Evolutionary conservation across 1,140 invertebrate genomes (phyloP).

Genomic region (Drosophila ercepeae): DNA sequence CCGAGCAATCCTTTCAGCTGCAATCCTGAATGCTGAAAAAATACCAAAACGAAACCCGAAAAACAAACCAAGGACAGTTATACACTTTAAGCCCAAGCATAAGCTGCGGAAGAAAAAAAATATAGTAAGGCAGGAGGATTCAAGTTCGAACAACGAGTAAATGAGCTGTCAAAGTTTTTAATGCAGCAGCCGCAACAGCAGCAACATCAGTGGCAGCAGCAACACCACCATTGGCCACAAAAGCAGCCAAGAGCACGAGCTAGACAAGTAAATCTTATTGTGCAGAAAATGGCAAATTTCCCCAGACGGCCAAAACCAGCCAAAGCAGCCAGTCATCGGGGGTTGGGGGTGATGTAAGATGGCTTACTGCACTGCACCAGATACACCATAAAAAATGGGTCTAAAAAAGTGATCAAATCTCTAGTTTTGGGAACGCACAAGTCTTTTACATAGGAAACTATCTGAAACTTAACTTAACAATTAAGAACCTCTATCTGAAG

Average conservation of each 20-base stretch:
- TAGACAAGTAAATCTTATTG: slow-evolving; percentile 82
- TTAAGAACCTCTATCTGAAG: too few species aligned
- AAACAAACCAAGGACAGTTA: slow-evolving; percentile 62
- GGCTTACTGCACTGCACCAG: slow-evolving; percentile 43
- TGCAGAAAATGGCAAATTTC: slow-evolving; percentile 82
- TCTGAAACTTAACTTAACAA: too few species aligned
- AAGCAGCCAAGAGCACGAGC: slow-evolving; percentile 76
- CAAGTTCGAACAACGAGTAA: slow-evolving; percentile 81
- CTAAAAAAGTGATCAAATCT: neutral
- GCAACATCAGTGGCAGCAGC: slow-evolving; percentile 23
- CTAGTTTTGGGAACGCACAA: too few species aligned
- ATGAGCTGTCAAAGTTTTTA: slow-evolving; percentile 82
- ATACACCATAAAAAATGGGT: slow-evolving; percentile 16
- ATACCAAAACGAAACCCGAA: slow-evolving; percentile 14
- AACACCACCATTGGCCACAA: slow-evolving; percentile 46
- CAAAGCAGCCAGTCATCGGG: slow-evolving; percentile 39
- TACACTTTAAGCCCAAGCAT: slow-evolving; percentile 74
- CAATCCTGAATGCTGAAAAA: slow-evolving; percentile 25
- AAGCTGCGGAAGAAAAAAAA: slow-evolving; percentile 26
- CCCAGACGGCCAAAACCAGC: slow-evolving; percentile 76
- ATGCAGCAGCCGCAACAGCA: slow-evolving; percentile 60
- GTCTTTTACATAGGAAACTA: too few species aligned
- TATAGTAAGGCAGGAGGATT: slow-evolving; percentile 8
- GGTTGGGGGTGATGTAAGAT: slow-evolving; percentile 24
- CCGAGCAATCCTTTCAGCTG: slow-evolving; percentile 68